Evolutionary conservation across 1,140 invertebrate genomes (phyloP), one percentile per base, ranked within the genome.

Genomic region (Drosophila orosa): DNA sequence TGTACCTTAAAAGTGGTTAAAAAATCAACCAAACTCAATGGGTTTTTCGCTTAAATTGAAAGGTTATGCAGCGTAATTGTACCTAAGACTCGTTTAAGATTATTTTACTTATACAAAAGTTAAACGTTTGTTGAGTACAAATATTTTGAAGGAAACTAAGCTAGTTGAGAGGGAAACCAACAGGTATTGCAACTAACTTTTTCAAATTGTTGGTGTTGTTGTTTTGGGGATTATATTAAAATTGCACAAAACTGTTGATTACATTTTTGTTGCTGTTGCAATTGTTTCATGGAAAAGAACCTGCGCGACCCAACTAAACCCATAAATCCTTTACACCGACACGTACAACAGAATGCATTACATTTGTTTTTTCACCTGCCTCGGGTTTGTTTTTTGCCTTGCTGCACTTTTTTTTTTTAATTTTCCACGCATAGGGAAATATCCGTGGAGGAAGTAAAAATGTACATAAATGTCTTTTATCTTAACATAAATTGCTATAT

Each of bases 171-270:
- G 8, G 17, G 2, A 31, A 75, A 54, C 52, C 72, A 76, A 76
- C 61, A 77, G 55, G 62, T 76, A 54, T n/a, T n/a, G n/a, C n/a
- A 45, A 52, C 25, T 37, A 72, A 48, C 29, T 55, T 73, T 56
- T 74, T 55, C 27, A 15, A 57, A 62, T 48, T 47, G 50, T 52
- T 58, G 59, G 55, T 74, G 24, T 19, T 19, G 35, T 6, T 10
- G 19, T 22, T 52, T 22, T 52, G 13, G 33, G 15, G 31, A 56
- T 56, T 77, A 62, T 57, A 77, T 78, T 72, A 78, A 78, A 78
- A 60, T 78, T 78, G 33, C 48, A 78, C 57, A 78, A 78, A 78
- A 73, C 56, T 78, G 58, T 72, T 78, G 67, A 78, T 78, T 78
- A 56, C 50, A 52, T 73, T 73, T 59, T 75, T 71, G 59, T 29